phyloP scores from a whole-genome alignment of 1,140 invertebrate genomes.

The Euura saliciscinereae region DNA sequence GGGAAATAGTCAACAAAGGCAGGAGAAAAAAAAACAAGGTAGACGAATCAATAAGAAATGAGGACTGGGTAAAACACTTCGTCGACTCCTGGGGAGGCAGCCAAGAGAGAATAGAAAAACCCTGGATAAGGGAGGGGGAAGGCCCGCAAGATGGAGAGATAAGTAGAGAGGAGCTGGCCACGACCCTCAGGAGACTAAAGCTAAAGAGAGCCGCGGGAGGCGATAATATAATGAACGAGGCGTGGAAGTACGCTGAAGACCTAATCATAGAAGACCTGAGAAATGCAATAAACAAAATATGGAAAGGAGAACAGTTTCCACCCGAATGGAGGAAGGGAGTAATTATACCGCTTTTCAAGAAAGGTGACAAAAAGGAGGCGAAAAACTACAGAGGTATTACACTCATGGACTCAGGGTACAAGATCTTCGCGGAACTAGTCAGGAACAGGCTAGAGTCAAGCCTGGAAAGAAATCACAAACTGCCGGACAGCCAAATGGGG shows the following conservation, averaged over 20 bases:
- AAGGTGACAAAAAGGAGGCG: slow-evolving; percentile 30
- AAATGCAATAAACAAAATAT: slow-evolving; percentile 13
- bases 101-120: no score
- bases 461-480: neutral
- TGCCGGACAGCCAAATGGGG: slow-evolving; percentile 8
- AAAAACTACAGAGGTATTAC: slow-evolving; percentile 33
- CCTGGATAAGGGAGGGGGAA: neutral
- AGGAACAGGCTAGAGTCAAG: neutral
- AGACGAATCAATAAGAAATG: slow-evolving; percentile 8
- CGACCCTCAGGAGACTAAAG: slow-evolving; percentile 16
- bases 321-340: slow-evolving; percentile 27
- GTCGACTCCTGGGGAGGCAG: no score
- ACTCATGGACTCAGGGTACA: slow-evolving; percentile 15
- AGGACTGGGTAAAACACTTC: no score
- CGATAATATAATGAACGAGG: slow-evolving; percentile 19
- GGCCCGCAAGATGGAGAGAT: neutral
- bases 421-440: slow-evolving; percentile 1
- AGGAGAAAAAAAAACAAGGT: neutral
- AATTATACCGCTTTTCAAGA: slow-evolving; percentile 28
- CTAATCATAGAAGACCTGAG: slow-evolving; percentile 7
- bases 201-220: slow-evolving; percentile 17
- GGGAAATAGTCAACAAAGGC: neutral
- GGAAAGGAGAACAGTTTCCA: slow-evolving; percentile 24
- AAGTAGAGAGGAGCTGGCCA: neutral
- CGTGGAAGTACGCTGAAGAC: slow-evolving; percentile 10